phyloP scores from a whole-genome alignment of 2,113 vertebrate species.

The Daphoenositta chrysoptera region DNA sequence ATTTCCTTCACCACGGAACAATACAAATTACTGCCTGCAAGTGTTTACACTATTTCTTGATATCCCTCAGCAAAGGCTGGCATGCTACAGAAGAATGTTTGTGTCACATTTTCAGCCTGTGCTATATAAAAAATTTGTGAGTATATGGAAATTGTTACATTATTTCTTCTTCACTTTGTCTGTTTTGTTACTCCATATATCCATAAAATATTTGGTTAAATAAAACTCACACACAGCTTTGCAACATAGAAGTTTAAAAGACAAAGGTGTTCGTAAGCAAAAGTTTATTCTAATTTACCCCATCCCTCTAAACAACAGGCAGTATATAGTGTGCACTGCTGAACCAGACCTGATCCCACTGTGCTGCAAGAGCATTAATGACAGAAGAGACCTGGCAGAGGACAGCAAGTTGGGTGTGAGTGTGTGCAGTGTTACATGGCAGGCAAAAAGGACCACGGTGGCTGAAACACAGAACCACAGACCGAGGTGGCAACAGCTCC shows the following conservation, averaged over 20 bases:
- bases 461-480: background rate
- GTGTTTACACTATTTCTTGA: background rate
- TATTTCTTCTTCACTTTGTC: background rate
- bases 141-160: background rate
- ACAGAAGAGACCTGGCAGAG: constrained; percentile 20
- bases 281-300: background rate
- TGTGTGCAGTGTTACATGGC: background rate
- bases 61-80: constrained; percentile 18
- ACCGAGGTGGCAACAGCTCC: background rate
- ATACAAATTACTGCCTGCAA: background rate
- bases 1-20: background rate
- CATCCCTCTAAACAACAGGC: background rate
- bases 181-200: background rate
- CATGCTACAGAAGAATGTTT: background rate
- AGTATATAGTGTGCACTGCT: background rate
- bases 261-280: background rate
- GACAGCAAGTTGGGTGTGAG: background rate
- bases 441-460: background rate
- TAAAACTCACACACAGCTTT: background rate
- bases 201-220: background rate
- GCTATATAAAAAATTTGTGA: background rate
- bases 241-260: background rate
- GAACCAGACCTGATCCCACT: background rate
- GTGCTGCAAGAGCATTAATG: background rate
- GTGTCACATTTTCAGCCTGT: background rate